A percentile compares a stretch with the other conserved stretches of the same genome.
Evolutionary conservation across 2,888 invertebrate species (phyloP).

Genomic region (Chymomyza procnemis): DNA sequence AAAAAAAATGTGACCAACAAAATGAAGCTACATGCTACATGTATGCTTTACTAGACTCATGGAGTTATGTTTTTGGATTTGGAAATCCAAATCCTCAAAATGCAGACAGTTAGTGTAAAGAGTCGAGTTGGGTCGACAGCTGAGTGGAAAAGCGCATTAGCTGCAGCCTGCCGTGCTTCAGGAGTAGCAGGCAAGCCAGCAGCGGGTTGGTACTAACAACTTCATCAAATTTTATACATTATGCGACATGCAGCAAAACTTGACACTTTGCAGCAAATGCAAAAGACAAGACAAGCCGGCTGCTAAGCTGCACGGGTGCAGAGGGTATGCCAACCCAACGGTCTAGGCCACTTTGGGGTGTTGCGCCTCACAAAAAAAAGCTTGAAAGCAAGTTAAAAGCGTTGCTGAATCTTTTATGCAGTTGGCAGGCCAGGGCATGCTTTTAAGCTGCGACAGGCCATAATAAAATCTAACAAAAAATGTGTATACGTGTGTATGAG

Average conservation of each 20-base stretch:
- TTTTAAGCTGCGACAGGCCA: conserved; percentile 67
- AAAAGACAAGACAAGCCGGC: conserved; percentile 45
- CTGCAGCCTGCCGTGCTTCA: neutral
- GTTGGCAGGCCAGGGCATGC: conserved; percentile 56
- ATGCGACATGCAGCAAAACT: conserved; percentile 70
- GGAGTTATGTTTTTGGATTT: neutral
- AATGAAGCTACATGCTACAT: conserved; percentile 47
- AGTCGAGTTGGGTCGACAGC: conserved; percentile 2
- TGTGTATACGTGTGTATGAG: conserved; percentile 59
- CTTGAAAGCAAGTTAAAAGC: conserved; percentile 65
- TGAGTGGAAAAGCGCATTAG: conserved; percentile 28
- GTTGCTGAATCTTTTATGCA: conserved; percentile 69
- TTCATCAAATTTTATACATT: conserved; percentile 74
- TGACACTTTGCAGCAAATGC: conserved; percentile 64
- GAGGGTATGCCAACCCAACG: neutral
- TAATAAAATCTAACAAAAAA: conserved; percentile 69
- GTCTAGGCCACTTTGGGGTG: no score
- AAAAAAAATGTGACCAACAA: conserved; percentile 47
- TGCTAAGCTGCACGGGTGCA: conserved; percentile 33
- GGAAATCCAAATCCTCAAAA: neutral
- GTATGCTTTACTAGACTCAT: neutral
- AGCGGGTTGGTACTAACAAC: conserved; percentile 36
- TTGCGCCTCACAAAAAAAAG: conserved; percentile 13
- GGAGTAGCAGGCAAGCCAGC: no score
- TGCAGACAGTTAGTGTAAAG: neutral